phyloP scores from a whole-genome alignment of 1,140 invertebrate species.

The Lepeophtheirus salmonis region DNA sequence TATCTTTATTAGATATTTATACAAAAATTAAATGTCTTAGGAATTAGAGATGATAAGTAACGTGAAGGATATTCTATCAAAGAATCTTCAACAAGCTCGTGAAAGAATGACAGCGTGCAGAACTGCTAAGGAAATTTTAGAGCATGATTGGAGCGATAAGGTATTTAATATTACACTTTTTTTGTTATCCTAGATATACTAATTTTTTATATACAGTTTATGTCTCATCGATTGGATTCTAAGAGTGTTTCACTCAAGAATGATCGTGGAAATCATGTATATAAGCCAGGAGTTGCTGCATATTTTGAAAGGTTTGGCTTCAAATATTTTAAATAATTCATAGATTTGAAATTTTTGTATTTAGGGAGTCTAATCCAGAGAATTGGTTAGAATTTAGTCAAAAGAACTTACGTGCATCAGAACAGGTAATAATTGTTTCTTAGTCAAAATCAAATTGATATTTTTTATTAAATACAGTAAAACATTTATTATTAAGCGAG shows the following conservation, averaged over 20 bases:
- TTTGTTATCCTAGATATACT: too few species aligned
- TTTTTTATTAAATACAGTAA: too few species aligned
- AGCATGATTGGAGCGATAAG: conserved; percentile 18
- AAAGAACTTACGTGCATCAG: conserved; percentile 8
- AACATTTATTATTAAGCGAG: too few species aligned
- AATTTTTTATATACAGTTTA: background rate
- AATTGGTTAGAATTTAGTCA: conserved; percentile 12
- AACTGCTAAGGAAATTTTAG: conserved; percentile 6
- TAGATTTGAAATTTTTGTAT: background rate
- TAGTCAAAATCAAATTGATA: too few species aligned
- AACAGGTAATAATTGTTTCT: too few species aligned
- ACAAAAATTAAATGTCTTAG: too few species aligned
- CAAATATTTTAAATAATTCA: background rate
- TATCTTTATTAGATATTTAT: background rate
- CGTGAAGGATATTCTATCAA: background rate
- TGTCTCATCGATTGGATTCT: conserved; percentile 4
- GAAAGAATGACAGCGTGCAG: background rate
- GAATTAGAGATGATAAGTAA: background rate
- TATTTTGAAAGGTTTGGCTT: conserved; percentile 6
- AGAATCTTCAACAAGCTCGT: background rate
- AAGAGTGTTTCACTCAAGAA: conserved; percentile 6
- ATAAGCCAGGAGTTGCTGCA: background rate
- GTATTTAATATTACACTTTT: background rate
- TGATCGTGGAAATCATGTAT: conserved; percentile 1
- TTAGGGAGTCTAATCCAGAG: background rate